These are phyloP conservation scores for Manacus vitellinus DNA, from an alignment of 2,113 vertebrate genomes.

Conservation along the genomic window DNA sequence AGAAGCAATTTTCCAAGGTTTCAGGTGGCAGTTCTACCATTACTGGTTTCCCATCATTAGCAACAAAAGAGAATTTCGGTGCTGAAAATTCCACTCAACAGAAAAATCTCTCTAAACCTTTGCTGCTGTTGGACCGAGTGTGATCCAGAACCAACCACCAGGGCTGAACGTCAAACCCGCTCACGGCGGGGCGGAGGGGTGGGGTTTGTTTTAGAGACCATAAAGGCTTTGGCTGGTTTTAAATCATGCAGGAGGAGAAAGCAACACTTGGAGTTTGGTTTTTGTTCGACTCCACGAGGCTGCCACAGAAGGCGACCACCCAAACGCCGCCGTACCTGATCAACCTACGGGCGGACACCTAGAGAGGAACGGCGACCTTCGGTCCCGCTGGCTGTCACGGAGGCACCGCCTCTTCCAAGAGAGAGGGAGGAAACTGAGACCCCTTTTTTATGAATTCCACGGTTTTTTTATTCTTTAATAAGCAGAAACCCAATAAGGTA, in stretches of 20 bases:
- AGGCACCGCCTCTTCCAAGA: neutral
- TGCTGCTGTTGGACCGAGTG: neutral
- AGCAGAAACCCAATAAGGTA: neutral
- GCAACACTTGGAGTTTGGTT: neutral
- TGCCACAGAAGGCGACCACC: neutral
- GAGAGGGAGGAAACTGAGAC: neutral
- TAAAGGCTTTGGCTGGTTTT: neutral
- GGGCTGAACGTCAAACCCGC: neutral
- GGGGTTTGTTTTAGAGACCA: neutral
- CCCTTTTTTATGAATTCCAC: neutral
- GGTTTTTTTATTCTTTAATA: neutral
- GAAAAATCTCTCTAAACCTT: conserved; percentile 28
- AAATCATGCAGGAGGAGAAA: neutral
- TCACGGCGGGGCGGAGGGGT: neutral
- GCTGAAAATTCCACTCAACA: conserved; percentile 14
- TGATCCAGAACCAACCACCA: neutral
- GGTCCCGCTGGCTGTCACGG: neutral
- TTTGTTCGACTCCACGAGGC: neutral
- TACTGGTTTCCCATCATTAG: neutral
- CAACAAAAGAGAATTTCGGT: neutral
- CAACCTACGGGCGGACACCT: neutral
- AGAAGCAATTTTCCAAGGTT: neutral
- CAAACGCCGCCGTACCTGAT: neutral
- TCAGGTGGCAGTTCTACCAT: neutral
- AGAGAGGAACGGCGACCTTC: neutral